Conservation (phyloP, 53 echinoderm and acorn worm species). For the Stichopus horrens region DNA sequence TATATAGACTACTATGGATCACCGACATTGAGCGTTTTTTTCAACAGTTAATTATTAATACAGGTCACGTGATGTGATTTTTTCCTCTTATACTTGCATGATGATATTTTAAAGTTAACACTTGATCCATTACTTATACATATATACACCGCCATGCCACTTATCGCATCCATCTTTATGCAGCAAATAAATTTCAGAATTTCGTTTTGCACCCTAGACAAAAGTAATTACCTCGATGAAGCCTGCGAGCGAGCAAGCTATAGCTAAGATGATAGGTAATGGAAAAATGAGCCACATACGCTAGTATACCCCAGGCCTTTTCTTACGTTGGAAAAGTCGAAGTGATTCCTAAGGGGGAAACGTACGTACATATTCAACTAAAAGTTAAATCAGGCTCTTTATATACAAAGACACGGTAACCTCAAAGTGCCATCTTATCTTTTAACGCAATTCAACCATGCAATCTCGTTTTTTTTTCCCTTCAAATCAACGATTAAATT, state of each 20-base stretch:
- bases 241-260: not conserved
- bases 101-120: too few relatives aligned
- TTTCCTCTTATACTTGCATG: too few relatives aligned
- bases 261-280: not conserved
- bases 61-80: too few relatives aligned
- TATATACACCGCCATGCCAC: too few relatives aligned
- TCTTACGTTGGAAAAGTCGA: not conserved
- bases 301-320: not conserved
- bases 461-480: too few relatives aligned
- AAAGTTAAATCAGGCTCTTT: not conserved
- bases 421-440: not conserved
- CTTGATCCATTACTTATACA: too few relatives aligned
- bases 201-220: conserved; percentile 34
- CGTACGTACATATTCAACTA: not conserved
- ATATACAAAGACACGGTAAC: not conserved
- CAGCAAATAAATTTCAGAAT: not conserved
- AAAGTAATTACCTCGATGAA: conserved; percentile 10
- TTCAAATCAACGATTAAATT: too few relatives aligned
- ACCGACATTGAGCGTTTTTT: too few relatives aligned
- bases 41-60: too few relatives aligned
- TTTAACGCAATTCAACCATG: too few relatives aligned
- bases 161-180: too few relatives aligned
- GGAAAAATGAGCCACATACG: conserved; percentile 8
- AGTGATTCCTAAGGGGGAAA: not conserved
- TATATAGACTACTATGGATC: too few relatives aligned